Evolutionary conservation across 2,113 vertebrate genomes (phyloP).

Genomic region (Cottus gobio): DNA sequence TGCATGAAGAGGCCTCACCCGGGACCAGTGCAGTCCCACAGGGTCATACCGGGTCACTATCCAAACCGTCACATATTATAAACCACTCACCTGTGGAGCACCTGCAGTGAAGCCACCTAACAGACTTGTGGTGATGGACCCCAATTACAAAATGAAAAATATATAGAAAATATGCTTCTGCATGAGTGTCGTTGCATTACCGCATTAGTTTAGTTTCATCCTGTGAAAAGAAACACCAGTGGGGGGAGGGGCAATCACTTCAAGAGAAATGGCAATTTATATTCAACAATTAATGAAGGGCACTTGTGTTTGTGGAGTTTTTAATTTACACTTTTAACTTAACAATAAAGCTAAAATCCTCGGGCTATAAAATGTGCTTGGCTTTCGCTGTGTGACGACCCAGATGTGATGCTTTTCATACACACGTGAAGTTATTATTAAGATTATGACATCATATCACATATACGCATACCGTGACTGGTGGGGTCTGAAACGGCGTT

Average conservation of each 20-base stretch:
- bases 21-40: constrained; percentile 16
- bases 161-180: background rate
- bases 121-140: background rate
- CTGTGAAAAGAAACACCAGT: constrained; percentile 29
- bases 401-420: background rate
- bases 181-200: constrained; percentile 20
- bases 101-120: too few relatives aligned
- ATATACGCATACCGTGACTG: background rate
- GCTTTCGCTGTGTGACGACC: constrained; percentile 3
- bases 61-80: constrained; percentile 19
- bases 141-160: background rate
- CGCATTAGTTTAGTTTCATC: background rate
- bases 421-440: background rate
- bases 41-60: constrained; percentile 2
- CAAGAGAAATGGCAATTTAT: constrained; percentile 2
- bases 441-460: constrained; percentile 10
- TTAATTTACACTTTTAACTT: constrained; percentile 11
- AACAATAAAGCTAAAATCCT: background rate
- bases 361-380: background rate
- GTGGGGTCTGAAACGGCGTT: constrained; percentile 6
- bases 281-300: background rate
- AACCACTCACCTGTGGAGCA: constrained; percentile 10
- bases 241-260: constrained; percentile 14
- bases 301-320: background rate
- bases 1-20: constrained; percentile 13